Percentiles rank a stretch among this genome's conserved stretches.
phyloP scores from a whole-genome alignment of 2,888 invertebrate genomes.

The Plemyria rubiginata region DNA sequence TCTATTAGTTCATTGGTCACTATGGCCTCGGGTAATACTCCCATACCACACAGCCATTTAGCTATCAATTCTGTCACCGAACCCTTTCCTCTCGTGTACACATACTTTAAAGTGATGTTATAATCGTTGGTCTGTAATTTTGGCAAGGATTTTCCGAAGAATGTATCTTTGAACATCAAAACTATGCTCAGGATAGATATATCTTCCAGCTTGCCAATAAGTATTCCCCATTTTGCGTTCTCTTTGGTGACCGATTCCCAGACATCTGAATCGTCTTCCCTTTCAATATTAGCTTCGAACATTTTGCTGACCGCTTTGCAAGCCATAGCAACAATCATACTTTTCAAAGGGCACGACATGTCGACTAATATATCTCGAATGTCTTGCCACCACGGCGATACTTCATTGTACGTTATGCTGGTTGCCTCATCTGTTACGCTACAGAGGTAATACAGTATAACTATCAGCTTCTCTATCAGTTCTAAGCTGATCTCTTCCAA shows the following conservation, averaged over 20 bases:
- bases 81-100: slow-evolving; percentile 88
- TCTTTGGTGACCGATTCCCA: slow-evolving; percentile 95
- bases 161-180: slow-evolving; percentile 79
- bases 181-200: slow-evolving; percentile 91
- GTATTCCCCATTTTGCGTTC: slow-evolving; percentile 93
- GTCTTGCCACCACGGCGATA: slow-evolving; percentile 93
- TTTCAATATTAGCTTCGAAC: slow-evolving; percentile 72
- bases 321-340: slow-evolving; percentile 92
- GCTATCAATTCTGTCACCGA: slow-evolving; percentile 95
- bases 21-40: slow-evolving; percentile 87
- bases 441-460: slow-evolving; percentile 87
- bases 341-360: slow-evolving; percentile 90
- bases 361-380: slow-evolving; percentile 90
- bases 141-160: slow-evolving; percentile 73
- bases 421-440: slow-evolving; percentile 86
- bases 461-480: slow-evolving; percentile 88
- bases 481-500: slow-evolving; percentile 77
- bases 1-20: slow-evolving; percentile 81
- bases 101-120: slow-evolving; percentile 87
- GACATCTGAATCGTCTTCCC: slow-evolving; percentile 80
- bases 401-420: slow-evolving; percentile 87
- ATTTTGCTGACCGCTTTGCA: slow-evolving; percentile 90
- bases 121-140: slow-evolving; percentile 82
- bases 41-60: slow-evolving; percentile 92
- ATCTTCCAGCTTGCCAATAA: slow-evolving; percentile 95